Base-by-base conservation (phyloP, 2,888 invertebrate species). In the Aproaerema taeniolella region DNA sequence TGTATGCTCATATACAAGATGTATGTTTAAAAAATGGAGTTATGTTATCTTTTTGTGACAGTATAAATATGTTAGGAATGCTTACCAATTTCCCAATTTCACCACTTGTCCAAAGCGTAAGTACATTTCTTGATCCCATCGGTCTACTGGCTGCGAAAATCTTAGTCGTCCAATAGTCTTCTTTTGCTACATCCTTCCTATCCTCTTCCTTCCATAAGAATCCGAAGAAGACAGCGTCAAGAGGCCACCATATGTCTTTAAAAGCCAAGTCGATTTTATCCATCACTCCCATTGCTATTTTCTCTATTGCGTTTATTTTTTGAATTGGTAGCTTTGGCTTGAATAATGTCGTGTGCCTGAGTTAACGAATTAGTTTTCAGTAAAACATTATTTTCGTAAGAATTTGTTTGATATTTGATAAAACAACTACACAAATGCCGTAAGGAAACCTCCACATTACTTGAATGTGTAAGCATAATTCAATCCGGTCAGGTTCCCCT, bases 221-320 rank as follows among this genome's bases (percentile, higher is more conserved):
- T 1, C 44, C 56, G 15, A 47, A 58, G 16, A 55, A 56, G 1
- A 45, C 44, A 49, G 31, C 70, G 61, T 67, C 53, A 7, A 69
- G 64, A 0, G 78, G 77, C 91, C 93, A 93, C 91, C 92, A 93
- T 1, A 76, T 74, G 0, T 77, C 54, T 0, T 90, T 82, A 65
- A 92, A 95, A 35, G 88, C 79, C 0, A 95, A 53, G 38, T 89
- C 88, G 11, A 95, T 88, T 76, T 95, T 95, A 44, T 90, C 88
- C 2, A 92, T 90, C 0, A 88, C 87, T 1, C 93, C 94, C 47
- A 91, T 89, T 0, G 89, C 88, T 24, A 93, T 61, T 12, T 77
- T 77, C 64, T 90, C 55, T 33, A 92, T 91, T 1, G 89, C 85
- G 8, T 72, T 69, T 0, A 78, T 47, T 72, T 92, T 92, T 2